phyloP scores from a whole-genome alignment of 2,113 vertebrate genomes.

The Arizona elegans region DNA sequence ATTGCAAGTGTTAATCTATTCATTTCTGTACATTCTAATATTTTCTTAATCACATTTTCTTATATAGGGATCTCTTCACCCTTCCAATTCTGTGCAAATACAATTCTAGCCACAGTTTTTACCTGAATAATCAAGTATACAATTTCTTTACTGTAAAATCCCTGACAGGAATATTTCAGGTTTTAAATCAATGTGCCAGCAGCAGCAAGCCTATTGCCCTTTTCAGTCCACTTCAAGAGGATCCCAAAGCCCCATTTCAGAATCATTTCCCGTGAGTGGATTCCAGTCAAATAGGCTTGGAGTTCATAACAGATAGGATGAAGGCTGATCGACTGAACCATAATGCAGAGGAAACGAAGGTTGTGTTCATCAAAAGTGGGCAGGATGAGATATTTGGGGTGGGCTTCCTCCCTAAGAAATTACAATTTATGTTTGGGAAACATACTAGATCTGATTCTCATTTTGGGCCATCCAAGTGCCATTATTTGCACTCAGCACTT shows the following conservation, averaged over 20 bases:
- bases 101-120: too few relatives aligned
- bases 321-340: neutral
- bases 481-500: neutral
- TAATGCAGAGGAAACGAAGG: neutral
- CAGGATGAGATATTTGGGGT: neutral
- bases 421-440: neutral
- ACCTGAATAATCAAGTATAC: too few relatives aligned
- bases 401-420: neutral
- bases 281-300: neutral
- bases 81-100: too few relatives aligned
- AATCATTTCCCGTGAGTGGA: too few relatives aligned
- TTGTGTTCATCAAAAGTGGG: neutral
- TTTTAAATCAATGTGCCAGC: too few relatives aligned
- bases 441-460: neutral
- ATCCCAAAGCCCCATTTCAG: neutral
- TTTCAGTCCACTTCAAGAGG: neutral
- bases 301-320: neutral
- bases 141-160: too few relatives aligned
- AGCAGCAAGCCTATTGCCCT: neutral
- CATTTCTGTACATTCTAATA: too few relatives aligned
- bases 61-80: too few relatives aligned
- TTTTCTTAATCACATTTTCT: too few relatives aligned
- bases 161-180: too few relatives aligned
- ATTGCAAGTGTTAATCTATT: too few relatives aligned
- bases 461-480: neutral